Evolutionary conservation across 2,113 vertebrate species (phyloP), one percentile per base, ranked within the genome.

Genomic region (Casuarius casuarius): DNA sequence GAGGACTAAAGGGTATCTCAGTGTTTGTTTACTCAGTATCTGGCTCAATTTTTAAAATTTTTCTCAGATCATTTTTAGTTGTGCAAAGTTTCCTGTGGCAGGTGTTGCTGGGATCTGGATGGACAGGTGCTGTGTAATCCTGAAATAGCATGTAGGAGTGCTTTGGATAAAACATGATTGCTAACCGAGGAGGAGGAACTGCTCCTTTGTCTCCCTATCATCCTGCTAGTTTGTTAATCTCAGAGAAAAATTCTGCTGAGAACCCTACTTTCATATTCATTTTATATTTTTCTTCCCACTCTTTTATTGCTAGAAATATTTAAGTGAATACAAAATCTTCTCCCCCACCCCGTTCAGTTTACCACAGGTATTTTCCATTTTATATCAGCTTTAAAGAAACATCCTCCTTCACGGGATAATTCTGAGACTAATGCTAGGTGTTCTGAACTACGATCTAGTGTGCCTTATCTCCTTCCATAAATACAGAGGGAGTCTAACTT

Each of bases 171-270:
- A 82, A n/a, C 0, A n/a, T n/a, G 28, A 31, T 58, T 17, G 17
- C 28, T 58, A 81, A 33, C 17, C 56, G 15, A 20, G 10, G n/a
- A 82, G 18, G 18, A 95, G 56, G 26, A 90, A 79, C 26, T 29
- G 9, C 3, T 84, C 14, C 52, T 75, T 66, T 82, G 33, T 20
- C 11, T 75, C 48, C 10, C 29, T 90, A 21, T 8, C 22, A 78
- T 56, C 4, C n/a, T 83, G 56, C n/a, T 56, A 79, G 0, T 0
- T 19, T 19, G 1, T 42, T 51, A 52, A 68, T 3, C 29, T 29
- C 6, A 70, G 48, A 72, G 82, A 84, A 87, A 0, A 75, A 61
- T n/a, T 81, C 29, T 84, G 38, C 18, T 58, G 63, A 75, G 23
- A 15, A 48, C 58, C 82, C 51, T 65, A 51, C 20, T 83, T 65